These are phyloP conservation scores for Cheilosia vernalis DNA, from an alignment of 2,888 invertebrate species.

Conservation along the genomic window DNA sequence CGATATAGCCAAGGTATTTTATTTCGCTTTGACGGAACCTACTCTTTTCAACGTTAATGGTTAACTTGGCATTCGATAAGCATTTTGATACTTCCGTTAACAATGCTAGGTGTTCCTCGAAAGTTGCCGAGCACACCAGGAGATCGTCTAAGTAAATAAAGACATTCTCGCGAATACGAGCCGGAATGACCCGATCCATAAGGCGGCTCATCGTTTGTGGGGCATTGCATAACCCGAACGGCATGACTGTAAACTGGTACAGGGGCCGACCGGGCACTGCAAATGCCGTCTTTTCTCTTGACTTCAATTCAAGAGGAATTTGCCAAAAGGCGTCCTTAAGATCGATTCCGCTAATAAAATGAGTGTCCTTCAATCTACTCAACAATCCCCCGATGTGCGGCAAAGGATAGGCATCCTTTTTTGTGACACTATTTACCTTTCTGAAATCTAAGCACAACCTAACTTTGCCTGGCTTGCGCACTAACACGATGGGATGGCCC, in stretches of 20 bases:
- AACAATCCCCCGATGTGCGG: too few relatives aligned
- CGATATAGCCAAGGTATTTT: background rate
- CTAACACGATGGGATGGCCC: slow-evolving; percentile 76
- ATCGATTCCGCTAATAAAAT: too few relatives aligned
- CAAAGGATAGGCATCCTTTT: too few relatives aligned
- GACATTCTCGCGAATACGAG: background rate
- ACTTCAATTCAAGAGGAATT: too few relatives aligned
- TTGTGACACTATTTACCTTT: too few relatives aligned
- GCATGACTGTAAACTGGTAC: too few relatives aligned
- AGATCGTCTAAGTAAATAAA: background rate
- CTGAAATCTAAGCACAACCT: slow-evolving; percentile 77
- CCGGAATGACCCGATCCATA: slow-evolving; percentile 8
- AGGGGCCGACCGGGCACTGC: too few relatives aligned
- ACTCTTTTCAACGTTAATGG: slow-evolving; percentile 7
- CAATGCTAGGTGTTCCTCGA: background rate
- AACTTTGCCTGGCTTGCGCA: slow-evolving; percentile 72
- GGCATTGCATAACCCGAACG: too few relatives aligned
- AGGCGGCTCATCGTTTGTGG: slow-evolving; percentile 6
- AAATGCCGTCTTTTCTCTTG: too few relatives aligned
- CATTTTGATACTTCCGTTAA: slow-evolving; percentile 1
- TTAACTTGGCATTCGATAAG: background rate
- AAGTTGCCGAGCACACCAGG: background rate
- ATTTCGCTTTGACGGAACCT: too few relatives aligned
- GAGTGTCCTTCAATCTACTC: too few relatives aligned
- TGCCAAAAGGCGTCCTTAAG: too few relatives aligned